These are phyloP conservation scores for Brachyalestes nurse DNA, from an alignment of 2,797 vertebrate species.

Conservation along the genomic window DNA sequence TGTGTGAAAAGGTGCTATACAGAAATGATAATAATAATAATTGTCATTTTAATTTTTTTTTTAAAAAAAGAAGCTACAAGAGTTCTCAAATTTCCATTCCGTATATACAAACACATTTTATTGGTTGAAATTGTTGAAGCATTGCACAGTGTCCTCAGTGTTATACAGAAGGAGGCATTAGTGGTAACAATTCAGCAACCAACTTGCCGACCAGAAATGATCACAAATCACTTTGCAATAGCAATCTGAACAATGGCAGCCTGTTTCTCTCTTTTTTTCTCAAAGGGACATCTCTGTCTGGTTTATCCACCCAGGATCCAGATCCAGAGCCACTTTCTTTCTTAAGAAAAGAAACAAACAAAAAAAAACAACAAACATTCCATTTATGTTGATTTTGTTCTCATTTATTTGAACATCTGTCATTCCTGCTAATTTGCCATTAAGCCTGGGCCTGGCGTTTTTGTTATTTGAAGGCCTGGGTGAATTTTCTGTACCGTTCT, in stretches of 20 bases:
- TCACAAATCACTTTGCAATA: constrained; percentile 59
- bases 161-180: neutral
- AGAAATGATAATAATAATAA: neutral
- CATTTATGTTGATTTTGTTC: constrained; percentile 49
- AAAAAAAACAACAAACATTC: constrained; percentile 58
- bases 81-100: neutral
- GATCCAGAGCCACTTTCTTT: constrained; percentile 42
- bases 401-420: constrained; percentile 58
- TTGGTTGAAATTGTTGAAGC: neutral
- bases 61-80: neutral
- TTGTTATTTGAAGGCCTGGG: constrained; percentile 62
- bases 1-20: neutral
- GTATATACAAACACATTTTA: neutral
- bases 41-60: no score
- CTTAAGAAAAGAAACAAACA: constrained; percentile 39
- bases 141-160: constrained; percentile 20
- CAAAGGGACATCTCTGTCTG: constrained; percentile 49
- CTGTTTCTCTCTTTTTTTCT: constrained; percentile 62
- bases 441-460: constrained; percentile 56
- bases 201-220: constrained; percentile 27
- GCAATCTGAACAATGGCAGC: constrained; percentile 62
- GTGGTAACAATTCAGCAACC: neutral
- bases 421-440: constrained; percentile 64
- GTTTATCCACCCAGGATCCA: constrained; percentile 42
- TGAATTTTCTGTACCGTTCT: constrained; percentile 55